Base-by-base conservation (phyloP, 2,797 vertebrate genomes). In the Lerista edwardsae region DNA sequence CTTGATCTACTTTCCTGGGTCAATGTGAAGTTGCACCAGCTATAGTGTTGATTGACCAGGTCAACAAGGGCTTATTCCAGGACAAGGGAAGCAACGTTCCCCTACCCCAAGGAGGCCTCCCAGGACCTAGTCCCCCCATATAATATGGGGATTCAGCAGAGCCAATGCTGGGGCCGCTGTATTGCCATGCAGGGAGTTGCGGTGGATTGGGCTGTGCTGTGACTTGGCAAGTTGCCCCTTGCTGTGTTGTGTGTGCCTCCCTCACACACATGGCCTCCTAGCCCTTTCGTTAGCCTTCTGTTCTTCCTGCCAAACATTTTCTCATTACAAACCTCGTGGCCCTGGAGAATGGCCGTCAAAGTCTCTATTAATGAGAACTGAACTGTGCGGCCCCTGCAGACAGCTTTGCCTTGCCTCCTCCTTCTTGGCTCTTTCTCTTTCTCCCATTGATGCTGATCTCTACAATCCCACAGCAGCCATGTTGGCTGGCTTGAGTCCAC, bases 201-300 rank as follows among this genome's bases (percentile, higher is more conserved):
- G 10, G 51, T 17, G 14, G 15, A 55, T 19, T 55, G 51, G 51
- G 15, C 51, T 55, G 14, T 75, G 15, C 51, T 55, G 14, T 75
- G 39, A 12, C 61, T 83, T 68, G 71, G 51, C 62, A 75, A 14
- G 21, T 85, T 67, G 71, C 47, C 44, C 34, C 7, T 21, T 65
- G 67, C 74, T 55, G 44, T 31, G 59, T 61, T 69, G 36, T 67
- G 47, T 44, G 19, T 68, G 41, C 55, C 55, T 67, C 71, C 36
- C 39, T 80, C 78, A 80, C 39, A 47, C 17, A 57, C 61, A 73
- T 73, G 41, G 25, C 64, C 55, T 75, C 23, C 71, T 75, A 14
- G n/a, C 69, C 72, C 62, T 51, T 85, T 61, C 73, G 62, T 85
- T 65, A 25, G 31, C 39, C n/a, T 87, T 61, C 41, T n/a, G 61